phyloP scores from a whole-genome alignment of 1,140 invertebrate genomes.

The Asobara japonica region DNA sequence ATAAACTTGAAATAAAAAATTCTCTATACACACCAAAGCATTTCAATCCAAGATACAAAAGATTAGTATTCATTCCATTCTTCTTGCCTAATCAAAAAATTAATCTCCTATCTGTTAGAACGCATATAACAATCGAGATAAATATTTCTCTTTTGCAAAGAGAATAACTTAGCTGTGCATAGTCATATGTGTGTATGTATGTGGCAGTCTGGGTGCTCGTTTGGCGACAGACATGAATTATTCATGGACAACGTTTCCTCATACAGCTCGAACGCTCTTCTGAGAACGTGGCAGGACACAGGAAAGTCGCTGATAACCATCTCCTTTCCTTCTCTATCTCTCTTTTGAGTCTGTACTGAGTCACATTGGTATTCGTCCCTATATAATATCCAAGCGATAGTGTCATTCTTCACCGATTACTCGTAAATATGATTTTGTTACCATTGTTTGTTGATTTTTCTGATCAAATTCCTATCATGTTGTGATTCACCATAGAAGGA shows the following conservation, averaged over 20 bases:
- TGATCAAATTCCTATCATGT: no score
- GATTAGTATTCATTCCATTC: not conserved
- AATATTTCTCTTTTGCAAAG: constrained; percentile 12
- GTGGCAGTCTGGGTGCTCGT: constrained; percentile 47
- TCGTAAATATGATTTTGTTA: not conserved
- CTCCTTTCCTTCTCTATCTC: constrained; percentile 39
- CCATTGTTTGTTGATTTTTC: not conserved
- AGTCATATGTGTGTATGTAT: constrained; percentile 33
- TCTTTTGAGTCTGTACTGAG: constrained; percentile 30
- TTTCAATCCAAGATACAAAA: no score
- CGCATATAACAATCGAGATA: constrained; percentile 15
- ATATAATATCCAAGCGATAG: constrained; percentile 21
- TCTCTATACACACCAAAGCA: no score
- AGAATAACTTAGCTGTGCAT: not conserved
- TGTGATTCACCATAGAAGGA: no score
- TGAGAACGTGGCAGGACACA: constrained; percentile 65
- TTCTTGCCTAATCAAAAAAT: not conserved
- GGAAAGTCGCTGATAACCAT: constrained; percentile 63
- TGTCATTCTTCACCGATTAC: constrained; percentile 13
- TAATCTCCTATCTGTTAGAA: constrained; percentile 10
- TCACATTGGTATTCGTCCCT: constrained; percentile 40
- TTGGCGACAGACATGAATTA: constrained; percentile 64
- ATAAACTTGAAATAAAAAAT: no score
- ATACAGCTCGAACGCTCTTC: constrained; percentile 62
- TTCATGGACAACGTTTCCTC: constrained; percentile 65